Evolutionary conservation across 2,113 vertebrate species (phyloP).

Genomic region (Picathartes gymnocephalus): DNA sequence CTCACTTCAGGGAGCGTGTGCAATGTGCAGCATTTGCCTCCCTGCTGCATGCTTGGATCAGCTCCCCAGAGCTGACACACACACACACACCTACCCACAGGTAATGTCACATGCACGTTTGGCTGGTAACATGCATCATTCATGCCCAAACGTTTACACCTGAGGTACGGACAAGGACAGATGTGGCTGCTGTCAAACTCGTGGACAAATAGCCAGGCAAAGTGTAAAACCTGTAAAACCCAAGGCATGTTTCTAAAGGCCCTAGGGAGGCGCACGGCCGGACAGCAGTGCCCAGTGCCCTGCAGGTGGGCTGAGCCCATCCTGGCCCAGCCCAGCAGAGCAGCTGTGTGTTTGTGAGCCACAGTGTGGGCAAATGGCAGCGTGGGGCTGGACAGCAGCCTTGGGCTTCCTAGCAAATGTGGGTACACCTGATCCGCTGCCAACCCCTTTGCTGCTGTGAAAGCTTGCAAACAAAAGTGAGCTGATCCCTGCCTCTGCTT

Average conservation of each 20-base stretch:
- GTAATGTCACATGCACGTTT: rapidly evolving
- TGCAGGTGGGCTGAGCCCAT: not conserved
- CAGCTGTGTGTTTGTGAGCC: not conserved
- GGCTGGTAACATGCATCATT: too few species aligned
- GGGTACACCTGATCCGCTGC: not conserved
- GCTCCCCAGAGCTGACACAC: not conserved
- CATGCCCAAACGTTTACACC: not conserved
- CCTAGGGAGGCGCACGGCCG: rapidly evolving
- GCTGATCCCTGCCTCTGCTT: not conserved
- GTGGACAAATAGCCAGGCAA: not conserved
- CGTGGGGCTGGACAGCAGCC: not conserved
- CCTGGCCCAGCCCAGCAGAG: not conserved
- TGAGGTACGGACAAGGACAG: not conserved
- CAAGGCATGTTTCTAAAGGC: not conserved
- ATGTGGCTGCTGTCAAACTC: not conserved
- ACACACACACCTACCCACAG: not conserved
- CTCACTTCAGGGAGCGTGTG: not conserved
- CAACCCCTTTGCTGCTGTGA: not conserved
- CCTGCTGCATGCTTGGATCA: not conserved
- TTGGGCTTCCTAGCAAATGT: not conserved
- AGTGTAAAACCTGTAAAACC: not conserved
- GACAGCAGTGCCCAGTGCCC: not conserved
- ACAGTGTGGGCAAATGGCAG: not conserved
- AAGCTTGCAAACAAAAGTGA: not conserved
- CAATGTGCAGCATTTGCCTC: not conserved